Evolutionary conservation across 2,113 vertebrate genomes (phyloP), one percentile per base, ranked within the genome.

Genomic region (Stigmatopora nigra): DNA sequence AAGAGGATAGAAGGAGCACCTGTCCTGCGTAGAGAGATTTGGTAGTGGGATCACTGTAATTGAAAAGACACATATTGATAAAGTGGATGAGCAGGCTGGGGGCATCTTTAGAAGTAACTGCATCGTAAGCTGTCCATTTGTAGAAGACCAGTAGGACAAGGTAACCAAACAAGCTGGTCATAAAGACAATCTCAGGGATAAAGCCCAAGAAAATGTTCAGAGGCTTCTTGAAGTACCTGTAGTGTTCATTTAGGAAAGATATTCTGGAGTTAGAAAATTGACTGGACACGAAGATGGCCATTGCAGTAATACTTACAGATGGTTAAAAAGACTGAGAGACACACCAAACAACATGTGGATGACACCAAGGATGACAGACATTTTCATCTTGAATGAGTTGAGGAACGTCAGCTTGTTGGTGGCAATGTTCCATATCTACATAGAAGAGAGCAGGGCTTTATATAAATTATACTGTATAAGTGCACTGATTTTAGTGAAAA

Each of bases 321-420:
- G 94, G 88, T 99, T 99, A 78, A 99, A 92, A 19, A 99, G 92
- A 73, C 95, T 96, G 77, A 99, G 79, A 0, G 91, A 89, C 16
- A 98, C 91, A 31, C 97, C 97, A 72, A 99, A 99, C 63, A 94
- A 64, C 97, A 99, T 99, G 81, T 99, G 97, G 78, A 94, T 88
- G 70, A 99, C 90, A 2, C 97, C 97, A 48, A 99, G 90, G 76
- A 98, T 92, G 68, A 99, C 92, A 3, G 97, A 99, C 94, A 98
- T 99, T 88, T 99, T 99, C 97, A 99, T 99, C 82, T 99, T 99
- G 65, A 98, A 99, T 0, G 97, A 99, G 84, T 99, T 99, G 62
- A 99, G 92, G 89, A 99, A 99, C 14, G 92, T 97, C 82, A 99
- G 84, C 69, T 98, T 98, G 84, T 99, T 99, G 82, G 84, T 91